These are phyloP conservation scores for Ammodytes marinus DNA, from an alignment of 2,113 vertebrate species.

Conservation along the genomic window DNA sequence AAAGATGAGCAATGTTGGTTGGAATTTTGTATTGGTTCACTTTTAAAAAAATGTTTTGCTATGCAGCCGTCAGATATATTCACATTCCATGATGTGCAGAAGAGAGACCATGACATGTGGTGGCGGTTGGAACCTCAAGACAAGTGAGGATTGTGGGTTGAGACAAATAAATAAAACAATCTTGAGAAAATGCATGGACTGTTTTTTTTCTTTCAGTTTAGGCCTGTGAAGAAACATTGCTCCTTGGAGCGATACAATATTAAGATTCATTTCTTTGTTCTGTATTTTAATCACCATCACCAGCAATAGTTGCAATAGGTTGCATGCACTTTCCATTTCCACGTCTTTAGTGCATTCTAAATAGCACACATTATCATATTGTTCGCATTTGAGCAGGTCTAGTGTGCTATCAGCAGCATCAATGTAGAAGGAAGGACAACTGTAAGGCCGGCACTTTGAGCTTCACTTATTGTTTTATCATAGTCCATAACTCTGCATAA, in stretches of 20 bases:
- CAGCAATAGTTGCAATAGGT: not conserved
- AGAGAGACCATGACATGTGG: not conserved
- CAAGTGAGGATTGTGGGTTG: not conserved
- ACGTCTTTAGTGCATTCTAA: not conserved
- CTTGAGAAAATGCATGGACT: no score
- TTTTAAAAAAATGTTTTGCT: not conserved
- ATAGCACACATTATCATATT: no score
- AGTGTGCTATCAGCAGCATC: not conserved
- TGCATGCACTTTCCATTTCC: not conserved
- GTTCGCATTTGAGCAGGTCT: not conserved
- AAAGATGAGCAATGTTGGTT: not conserved
- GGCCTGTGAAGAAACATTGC: not conserved
- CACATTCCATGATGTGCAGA: not conserved
- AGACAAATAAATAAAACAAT: not conserved
- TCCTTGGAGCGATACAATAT: not conserved
- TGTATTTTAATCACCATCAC: not conserved
- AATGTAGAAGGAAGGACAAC: not conserved
- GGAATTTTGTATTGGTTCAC: not conserved
- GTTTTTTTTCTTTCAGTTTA: no score
- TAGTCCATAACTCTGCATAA: slow-evolving; percentile 59
- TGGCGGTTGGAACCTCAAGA: not conserved
- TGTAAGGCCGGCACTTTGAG: slow-evolving; percentile 34
- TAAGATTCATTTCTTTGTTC: not conserved
- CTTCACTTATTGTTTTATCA: slow-evolving; percentile 44
- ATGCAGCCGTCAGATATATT: no score